A percentile compares a stretch with the other conserved stretches of the same genome.
Evolutionary conservation across 2,113 vertebrate species (phyloP).

Genomic region (Oenanthe oenanthe): DNA sequence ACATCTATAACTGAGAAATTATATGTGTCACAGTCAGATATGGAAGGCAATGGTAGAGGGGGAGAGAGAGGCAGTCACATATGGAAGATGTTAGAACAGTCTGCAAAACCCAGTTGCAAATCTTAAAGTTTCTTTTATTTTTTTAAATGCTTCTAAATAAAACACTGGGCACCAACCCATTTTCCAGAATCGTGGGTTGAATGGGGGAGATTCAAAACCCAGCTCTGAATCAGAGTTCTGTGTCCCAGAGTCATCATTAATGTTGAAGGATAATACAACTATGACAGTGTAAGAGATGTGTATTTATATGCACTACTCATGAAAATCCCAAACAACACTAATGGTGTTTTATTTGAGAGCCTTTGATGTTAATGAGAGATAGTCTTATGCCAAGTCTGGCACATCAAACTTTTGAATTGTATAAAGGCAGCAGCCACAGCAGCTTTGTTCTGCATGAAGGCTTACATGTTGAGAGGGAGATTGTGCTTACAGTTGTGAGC

Average conservation of each 20-base stretch:
- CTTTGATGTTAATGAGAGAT: constrained; percentile 65
- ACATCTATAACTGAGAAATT: neutral
- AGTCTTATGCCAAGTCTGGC: constrained; percentile 51
- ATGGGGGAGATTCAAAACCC: neutral
- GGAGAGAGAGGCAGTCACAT: neutral
- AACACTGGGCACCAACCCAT: neutral
- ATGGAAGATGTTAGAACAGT: neutral
- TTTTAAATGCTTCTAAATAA: neutral
- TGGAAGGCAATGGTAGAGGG: neutral
- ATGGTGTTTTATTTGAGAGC: constrained; percentile 47
- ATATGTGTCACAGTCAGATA: neutral
- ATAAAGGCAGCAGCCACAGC: constrained; percentile 46
- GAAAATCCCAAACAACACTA: constrained; percentile 51
- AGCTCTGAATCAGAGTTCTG: neutral
- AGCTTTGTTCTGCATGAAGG: constrained; percentile 64
- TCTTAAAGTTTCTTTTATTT: neutral
- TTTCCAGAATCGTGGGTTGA: neutral
- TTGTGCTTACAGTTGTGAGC: constrained; percentile 44
- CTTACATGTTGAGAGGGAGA: constrained; percentile 23
- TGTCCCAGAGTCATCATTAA: neutral
- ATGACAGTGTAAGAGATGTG: constrained; percentile 24
- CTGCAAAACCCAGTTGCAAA: neutral
- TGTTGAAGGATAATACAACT: neutral
- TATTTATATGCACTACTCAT: constrained; percentile 50
- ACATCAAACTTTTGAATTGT: constrained; percentile 35